Conservation (phyloP, 2,113 vertebrate species). For the human region GRCh38 chrX:134548001-134548500, state of each 20-base stretch:
- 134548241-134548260: conserved; percentile 43
- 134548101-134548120: conserved; percentile 57
- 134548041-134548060: conserved; percentile 41
- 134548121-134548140: conserved; percentile 71
- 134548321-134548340: neutral
- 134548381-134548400: conserved; percentile 1
- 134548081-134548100: conserved; percentile 50
- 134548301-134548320: conserved; percentile 37
- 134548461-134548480: conserved; percentile 66
- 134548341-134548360: conserved; percentile 29
- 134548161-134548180: conserved; percentile 38
- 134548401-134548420: conserved; percentile 59
- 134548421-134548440: neutral
- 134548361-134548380: conserved; percentile 60
- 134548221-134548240: conserved; percentile 38
- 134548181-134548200: conserved; percentile 53
- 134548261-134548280: conserved; percentile 41
- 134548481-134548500: conserved; percentile 42
- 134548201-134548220: conserved; percentile 11
- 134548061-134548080: conserved; percentile 63
- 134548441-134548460: neutral
- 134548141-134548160: conserved; percentile 68
- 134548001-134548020: neutral
- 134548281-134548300: conserved; percentile 50
- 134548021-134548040: conserved; percentile 46